A percentile compares a stretch with the other conserved stretches of the same genome.
Evolutionary conservation across 2,888 invertebrate species (phyloP).

Genomic region (Pyrgus malvae): DNA sequence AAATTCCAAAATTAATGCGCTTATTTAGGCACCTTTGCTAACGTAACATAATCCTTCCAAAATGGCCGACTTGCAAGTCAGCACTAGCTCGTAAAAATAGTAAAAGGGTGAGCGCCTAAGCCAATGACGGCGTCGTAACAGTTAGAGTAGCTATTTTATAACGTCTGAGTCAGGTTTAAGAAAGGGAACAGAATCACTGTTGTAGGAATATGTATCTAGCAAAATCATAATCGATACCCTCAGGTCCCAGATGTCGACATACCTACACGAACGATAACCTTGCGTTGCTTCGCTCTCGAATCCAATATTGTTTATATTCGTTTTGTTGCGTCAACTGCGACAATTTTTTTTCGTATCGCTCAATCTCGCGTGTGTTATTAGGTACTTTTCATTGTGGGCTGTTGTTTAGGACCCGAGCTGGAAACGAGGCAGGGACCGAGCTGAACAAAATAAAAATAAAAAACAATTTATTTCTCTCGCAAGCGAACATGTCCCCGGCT

Average conservation of each 20-base stretch:
- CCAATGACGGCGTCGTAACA: constrained; percentile 20
- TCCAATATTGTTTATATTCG: constrained; percentile 29
- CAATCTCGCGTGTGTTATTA: constrained; percentile 58
- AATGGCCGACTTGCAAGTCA: constrained; percentile 17
- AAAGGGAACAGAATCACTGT: constrained; percentile 25
- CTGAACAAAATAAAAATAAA: constrained; percentile 57
- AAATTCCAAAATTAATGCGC: constrained; percentile 12
- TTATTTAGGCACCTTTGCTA: constrained; percentile 17
- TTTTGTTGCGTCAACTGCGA: constrained; percentile 38
- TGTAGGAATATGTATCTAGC: constrained; percentile 22
- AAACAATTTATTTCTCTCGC: constrained; percentile 78
- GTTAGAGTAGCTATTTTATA: constrained; percentile 25
- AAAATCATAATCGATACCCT: constrained; percentile 26
- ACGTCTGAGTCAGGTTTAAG: constrained; percentile 26
- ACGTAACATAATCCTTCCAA: constrained; percentile 2
- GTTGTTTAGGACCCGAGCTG: constrained; percentile 67
- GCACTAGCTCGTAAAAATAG: too few species aligned
- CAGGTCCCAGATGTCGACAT: constrained; percentile 24
- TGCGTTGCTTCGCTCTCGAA: constrained; percentile 23
- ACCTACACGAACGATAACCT: constrained; percentile 23
- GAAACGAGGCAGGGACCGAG: too few species aligned
- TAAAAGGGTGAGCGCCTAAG: too few species aligned
- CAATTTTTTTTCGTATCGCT: constrained; percentile 48
- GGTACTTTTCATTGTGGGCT: constrained; percentile 70
- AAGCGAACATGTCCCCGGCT: constrained; percentile 75